Evolutionary conservation across 1,140 invertebrate genomes (phyloP).

Genomic region (Laupala kohalensis): DNA sequence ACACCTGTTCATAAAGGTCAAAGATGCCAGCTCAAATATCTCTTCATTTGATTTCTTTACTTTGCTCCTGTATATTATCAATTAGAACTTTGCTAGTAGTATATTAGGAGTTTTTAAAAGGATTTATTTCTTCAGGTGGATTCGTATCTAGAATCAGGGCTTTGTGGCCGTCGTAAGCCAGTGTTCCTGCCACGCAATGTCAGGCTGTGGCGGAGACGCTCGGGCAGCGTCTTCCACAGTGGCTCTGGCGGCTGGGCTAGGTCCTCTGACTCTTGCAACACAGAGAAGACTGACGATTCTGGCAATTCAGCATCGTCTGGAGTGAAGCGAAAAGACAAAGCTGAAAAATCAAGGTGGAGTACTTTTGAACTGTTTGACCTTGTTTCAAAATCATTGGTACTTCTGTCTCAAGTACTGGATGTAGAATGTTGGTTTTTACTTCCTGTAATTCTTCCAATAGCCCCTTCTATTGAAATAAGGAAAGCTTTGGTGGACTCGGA

Average conservation of each 20-base stretch:
- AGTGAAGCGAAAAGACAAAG: background rate
- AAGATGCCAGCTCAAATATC: no score
- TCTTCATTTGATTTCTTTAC: no score
- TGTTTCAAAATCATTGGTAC: background rate
- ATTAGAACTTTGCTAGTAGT: no score
- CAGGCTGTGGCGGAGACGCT: constrained; percentile 27
- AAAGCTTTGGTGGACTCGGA: background rate
- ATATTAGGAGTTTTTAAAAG: background rate
- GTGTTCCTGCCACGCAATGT: constrained; percentile 50
- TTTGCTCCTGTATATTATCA: no score
- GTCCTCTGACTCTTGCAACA: background rate
- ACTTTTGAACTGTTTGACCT: background rate
- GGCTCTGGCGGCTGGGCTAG: background rate
- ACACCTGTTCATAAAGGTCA: no score
- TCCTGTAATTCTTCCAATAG: background rate
- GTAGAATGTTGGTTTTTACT: background rate
- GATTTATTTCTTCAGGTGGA: constrained; percentile 4
- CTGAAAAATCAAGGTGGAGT: background rate
- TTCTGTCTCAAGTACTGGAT: background rate
- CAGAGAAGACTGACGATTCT: background rate
- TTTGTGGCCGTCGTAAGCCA: constrained; percentile 35
- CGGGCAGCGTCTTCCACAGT: background rate
- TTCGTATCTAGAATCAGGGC: background rate
- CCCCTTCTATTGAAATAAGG: background rate
- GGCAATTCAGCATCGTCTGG: background rate